Conservation (phyloP, 2,888 invertebrate genomes). For the Amphipoea lucens region DNA sequence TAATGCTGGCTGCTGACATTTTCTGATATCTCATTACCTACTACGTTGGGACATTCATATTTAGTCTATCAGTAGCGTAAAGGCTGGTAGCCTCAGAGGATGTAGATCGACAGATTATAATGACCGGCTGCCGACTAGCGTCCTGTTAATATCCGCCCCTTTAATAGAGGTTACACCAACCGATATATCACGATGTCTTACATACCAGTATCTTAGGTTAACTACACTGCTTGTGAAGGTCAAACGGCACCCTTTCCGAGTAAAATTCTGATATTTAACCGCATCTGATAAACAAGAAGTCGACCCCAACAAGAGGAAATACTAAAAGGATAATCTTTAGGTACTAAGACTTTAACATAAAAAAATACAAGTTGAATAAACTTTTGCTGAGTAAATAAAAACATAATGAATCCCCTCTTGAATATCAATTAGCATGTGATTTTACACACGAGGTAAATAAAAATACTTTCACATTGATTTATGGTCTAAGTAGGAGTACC, state of each 20-base stretch:
- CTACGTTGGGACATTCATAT: conserved; percentile 20
- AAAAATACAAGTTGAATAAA: conserved; percentile 31
- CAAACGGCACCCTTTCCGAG: conserved; percentile 15
- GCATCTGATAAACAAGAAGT: conserved; percentile 22
- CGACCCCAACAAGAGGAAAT: conserved; percentile 3
- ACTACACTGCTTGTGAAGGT: conserved; percentile 41
- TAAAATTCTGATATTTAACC: conserved; percentile 13
- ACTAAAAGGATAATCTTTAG: conserved; percentile 1
- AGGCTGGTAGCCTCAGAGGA: conserved; percentile 54
- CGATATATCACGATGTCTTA: conserved; percentile 45
- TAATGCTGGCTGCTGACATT: conserved; percentile 44
- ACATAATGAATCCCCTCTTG: conserved; percentile 39
- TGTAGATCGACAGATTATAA: conserved; percentile 65
- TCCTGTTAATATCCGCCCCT: conserved; percentile 66
- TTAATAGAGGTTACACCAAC: conserved; percentile 60
- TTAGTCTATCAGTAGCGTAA: conserved; percentile 28
- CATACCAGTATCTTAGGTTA: conserved; percentile 31
- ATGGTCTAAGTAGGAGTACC: conserved; percentile 60
- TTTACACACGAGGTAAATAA: conserved; percentile 59
- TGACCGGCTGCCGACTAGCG: conserved; percentile 55
- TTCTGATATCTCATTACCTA: conserved; percentile 32
- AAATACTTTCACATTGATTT: conserved; percentile 68
- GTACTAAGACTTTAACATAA: not conserved
- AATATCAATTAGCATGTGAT: conserved; percentile 57
- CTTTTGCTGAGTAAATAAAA: conserved; percentile 24